phyloP scores from a whole-genome alignment of 35 echinoderm and acorn worm species.

The Ptychodera flava region DNA sequence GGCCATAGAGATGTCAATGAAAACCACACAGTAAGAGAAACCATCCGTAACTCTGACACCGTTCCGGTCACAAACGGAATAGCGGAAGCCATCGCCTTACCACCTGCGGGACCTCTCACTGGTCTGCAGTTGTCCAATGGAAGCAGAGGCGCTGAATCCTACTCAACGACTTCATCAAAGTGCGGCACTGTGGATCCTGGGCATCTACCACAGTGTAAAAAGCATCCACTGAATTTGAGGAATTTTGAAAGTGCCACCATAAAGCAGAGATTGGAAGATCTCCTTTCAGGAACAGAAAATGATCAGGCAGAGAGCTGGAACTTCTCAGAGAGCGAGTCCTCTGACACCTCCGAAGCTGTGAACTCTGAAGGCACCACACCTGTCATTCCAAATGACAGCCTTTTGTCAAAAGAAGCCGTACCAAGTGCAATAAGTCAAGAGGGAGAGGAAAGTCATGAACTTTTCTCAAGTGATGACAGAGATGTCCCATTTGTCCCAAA shows the following conservation, averaged over 20 bases:
- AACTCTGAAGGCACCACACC: not conserved
- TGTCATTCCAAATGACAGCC: not conserved
- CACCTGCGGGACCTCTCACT: not conserved
- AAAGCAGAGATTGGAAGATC: not conserved
- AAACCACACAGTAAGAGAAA: not conserved
- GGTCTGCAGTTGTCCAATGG: not conserved
- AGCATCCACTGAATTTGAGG: not conserved
- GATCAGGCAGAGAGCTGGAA: not conserved
- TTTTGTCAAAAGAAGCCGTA: not conserved
- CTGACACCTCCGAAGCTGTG: not conserved
- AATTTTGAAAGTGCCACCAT: not conserved
- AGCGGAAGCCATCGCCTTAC: not conserved
- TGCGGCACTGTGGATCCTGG: no score
- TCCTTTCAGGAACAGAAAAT: not conserved
- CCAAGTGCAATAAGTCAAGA: not conserved
- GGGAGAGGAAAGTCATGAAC: no score
- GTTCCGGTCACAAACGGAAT: not conserved
- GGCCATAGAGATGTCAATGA: not conserved
- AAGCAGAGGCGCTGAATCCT: not conserved
- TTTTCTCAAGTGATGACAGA: no score
- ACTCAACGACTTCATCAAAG: no score
- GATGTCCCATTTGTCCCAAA: no score
- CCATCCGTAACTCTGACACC: no score
- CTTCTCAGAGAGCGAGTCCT: not conserved
- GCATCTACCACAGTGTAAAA: no score